Base-by-base conservation (phyloP, 2,888 invertebrate genomes). In the Drosophila paranaensis region DNA sequence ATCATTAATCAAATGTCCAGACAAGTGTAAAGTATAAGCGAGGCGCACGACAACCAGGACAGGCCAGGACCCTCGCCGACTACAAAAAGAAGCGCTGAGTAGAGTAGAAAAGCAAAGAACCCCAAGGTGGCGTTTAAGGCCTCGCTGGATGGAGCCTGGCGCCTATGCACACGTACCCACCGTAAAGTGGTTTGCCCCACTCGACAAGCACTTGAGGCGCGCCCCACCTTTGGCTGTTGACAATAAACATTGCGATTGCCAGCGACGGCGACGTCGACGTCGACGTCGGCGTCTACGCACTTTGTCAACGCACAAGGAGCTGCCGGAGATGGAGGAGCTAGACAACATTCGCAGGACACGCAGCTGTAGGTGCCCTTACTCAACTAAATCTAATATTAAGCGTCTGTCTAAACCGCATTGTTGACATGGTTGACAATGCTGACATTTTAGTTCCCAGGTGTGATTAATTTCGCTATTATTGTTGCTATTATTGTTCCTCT, bases 1-100 rank as follows among this genome's bases (percentile, higher is more conserved):
- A 86, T 89, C 88, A 88, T 88, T 88, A 88, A 88, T 88, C 88
- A 88, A 88, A 88, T 88, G 88, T 88, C 88, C 88, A 89, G 88
- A 89, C 88, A 86, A 84, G 87, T 83, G 85, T 83, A 88, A 85
- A 85, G 82, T 75, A 82, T 76, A 69, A 81, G 69, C 71, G 40
- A 68, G 66, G 50, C 66, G 51, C 55, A 70, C 66, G 69, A 57
- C 72, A 73, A 60, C 58, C 55, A n/a, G n/a, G n/a, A n/a, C 46
- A 64, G 65, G 40, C 55, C 51, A 60, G 74, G 58, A 75, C 74
- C 57, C 60, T 60, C 42, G 46, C 35, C 54, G 35, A 39, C 27
- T 20, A 57, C 46, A 33, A 57, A 68, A 63, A 30, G 27, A 63
- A 69, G 40, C 14, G 25, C 9, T n/a, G 39, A 16, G 27, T 11